Percentiles rank a stretch among this genome's conserved stretches.
Conservation (phyloP, 2,113 vertebrate species). For the Microtus richardsoni region DNA sequence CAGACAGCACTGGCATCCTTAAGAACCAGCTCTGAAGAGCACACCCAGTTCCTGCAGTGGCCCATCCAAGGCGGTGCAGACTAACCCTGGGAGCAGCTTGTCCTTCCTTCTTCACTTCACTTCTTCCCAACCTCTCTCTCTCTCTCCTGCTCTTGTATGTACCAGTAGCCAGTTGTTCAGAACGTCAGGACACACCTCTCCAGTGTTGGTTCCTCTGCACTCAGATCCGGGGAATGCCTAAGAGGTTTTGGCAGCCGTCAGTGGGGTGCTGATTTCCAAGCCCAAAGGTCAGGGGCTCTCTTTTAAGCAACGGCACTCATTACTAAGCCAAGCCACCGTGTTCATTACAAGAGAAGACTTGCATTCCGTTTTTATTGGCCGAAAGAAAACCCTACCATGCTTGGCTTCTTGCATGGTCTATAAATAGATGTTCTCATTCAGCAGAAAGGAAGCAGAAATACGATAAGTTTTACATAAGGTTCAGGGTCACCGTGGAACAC, state of each 20-base stretch:
- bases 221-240: constrained; percentile 14
- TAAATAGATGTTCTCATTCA: constrained; percentile 77
- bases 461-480: constrained; percentile 64
- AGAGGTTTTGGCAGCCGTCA: background rate
- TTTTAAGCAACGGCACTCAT: constrained; percentile 54
- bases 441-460: constrained; percentile 72
- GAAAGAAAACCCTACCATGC: constrained; percentile 60
- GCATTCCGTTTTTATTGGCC: constrained; percentile 68
- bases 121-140: background rate
- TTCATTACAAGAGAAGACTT: constrained; percentile 53
- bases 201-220: background rate
- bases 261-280: constrained; percentile 52
- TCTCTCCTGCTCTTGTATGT: background rate
- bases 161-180: background rate
- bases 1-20: background rate
- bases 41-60: background rate
- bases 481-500: constrained; percentile 45
- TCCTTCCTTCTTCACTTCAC: background rate
- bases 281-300: background rate
- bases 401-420: constrained; percentile 61
- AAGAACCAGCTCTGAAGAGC: background rate
- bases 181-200: background rate
- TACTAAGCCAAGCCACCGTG: constrained; percentile 24
- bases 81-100: background rate
- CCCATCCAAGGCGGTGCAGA: background rate